Evolutionary conservation across 2,888 invertebrate genomes (phyloP), one percentile per base, ranked within the genome.

Genomic region (Arrhopalites spinosus): DNA sequence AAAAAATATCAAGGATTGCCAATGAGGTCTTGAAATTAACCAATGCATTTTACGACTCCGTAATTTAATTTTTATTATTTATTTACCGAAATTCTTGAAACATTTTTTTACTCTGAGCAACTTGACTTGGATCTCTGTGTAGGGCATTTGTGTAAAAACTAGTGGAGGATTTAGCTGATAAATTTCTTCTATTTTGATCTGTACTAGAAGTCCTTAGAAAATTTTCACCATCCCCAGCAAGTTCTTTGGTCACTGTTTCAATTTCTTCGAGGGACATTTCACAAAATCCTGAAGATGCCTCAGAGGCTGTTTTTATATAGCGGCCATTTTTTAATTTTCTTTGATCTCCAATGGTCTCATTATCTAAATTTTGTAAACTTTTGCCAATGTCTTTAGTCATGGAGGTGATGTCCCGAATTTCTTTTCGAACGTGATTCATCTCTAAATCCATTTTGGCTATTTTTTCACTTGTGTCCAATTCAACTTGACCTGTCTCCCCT

Each of bases 201-300:
- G 25, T 13, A 59, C 25, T 50, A 36, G 3, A 7, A 59, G n/a
- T 17, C 23, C 70, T 56, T n/a, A 72, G 61, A 43, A 72, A 72
- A 15, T 72, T 72, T 43, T 72, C 71, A 2, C 71, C 71, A 61
- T 72, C 63, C 2, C 71, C 71, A 20, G 56, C 61, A 20, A 72
- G 15, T 27, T 69, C 69, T 20, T 29, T 30, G 11, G 45, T 61
- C 3, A 69, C 56, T 0, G 56, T 45, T n/a, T 69, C 69, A 61
- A 75, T 75, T 59, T 75, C 74, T 8, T 75, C 69, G 29, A 69
- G 15, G 1, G 74, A 43, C 74, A 75, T 75, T 53, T 75, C 74
- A 45, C 74, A 59, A 45, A 75, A 75, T 29, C 74, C 74, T 15
- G 74, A 75, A 20, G 74, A 75, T 7, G 45, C 74, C 5, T 68